These are phyloP conservation scores for Mylabris phalerata DNA, from an alignment of 1,140 invertebrate genomes.

Conservation along the genomic window DNA sequence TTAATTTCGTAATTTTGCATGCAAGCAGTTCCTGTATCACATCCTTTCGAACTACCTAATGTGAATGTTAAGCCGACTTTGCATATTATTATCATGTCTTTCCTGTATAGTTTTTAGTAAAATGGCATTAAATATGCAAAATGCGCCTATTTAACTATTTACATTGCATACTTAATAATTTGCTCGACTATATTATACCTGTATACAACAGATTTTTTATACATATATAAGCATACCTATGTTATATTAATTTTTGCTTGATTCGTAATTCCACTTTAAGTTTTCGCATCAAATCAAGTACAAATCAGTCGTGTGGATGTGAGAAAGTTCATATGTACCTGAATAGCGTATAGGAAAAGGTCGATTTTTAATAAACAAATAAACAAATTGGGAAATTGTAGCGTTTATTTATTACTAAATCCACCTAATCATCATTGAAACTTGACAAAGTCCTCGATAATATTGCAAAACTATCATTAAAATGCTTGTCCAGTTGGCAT, in stretches of 20 bases:
- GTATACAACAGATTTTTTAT: background rate
- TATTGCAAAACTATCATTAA: no score
- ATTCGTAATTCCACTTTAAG: background rate
- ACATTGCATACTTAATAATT: background rate
- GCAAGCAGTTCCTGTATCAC: conserved; percentile 10
- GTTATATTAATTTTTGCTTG: background rate
- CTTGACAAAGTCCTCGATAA: background rate
- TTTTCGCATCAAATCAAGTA: conserved; percentile 3
- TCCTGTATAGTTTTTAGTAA: conserved; percentile 15
- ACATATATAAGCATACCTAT: background rate
- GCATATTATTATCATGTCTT: conserved; percentile 19
- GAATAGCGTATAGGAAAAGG: conserved; percentile 3
- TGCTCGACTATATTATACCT: background rate
- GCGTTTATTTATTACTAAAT: background rate
- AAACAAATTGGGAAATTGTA: background rate
- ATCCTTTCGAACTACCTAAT: conserved; percentile 16
- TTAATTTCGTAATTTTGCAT: conserved; percentile 20
- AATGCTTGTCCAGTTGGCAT: no score
- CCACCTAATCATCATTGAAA: background rate
- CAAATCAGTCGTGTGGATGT: background rate
- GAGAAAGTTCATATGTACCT: conserved; percentile 11
- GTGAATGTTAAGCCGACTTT: conserved; percentile 20
- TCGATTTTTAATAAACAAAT: background rate
- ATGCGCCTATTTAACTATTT: background rate
- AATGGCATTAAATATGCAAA: conserved; percentile 13